Conservation (phyloP, 2,888 invertebrate genomes). For the Drosophila paracracens region DNA sequence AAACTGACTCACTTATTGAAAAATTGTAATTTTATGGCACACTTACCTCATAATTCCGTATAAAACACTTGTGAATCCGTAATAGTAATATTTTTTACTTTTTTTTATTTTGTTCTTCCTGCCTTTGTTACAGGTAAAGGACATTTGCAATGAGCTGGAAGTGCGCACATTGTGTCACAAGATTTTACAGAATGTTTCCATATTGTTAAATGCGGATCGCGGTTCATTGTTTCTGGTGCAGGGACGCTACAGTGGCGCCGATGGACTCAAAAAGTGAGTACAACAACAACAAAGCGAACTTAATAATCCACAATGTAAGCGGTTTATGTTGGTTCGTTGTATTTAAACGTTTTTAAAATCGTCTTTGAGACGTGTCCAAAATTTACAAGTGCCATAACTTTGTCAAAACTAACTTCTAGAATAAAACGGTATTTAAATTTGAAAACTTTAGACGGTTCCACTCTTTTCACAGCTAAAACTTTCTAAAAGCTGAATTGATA, state of each 20-base stretch:
- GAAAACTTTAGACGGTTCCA: background rate
- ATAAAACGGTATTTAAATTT: background rate
- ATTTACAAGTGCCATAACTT: background rate
- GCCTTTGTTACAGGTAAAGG: constrained; percentile 89
- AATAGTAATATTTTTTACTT: background rate
- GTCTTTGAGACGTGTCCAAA: background rate
- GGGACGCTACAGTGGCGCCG: constrained; percentile 86
- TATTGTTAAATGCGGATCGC: constrained; percentile 95
- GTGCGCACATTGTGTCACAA: constrained; percentile 97
- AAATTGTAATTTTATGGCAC: constrained; percentile 25
- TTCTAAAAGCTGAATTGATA: background rate
- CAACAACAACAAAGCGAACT: background rate
- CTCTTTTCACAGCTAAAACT: too few species aligned
- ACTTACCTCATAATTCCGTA: constrained; percentile 21
- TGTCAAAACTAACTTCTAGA: background rate
- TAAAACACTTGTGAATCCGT: background rate
- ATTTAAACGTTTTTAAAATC: background rate
- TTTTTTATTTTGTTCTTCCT: background rate
- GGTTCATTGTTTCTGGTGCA: constrained; percentile 97
- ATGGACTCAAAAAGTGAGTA: constrained; percentile 85
- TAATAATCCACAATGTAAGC: background rate
- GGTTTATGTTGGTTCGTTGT: background rate
- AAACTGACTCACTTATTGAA: constrained; percentile 29
- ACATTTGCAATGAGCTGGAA: constrained; percentile 98
- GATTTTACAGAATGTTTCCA: constrained; percentile 97